phyloP scores from a whole-genome alignment of 2,888 invertebrate species.

The Schizaphis graminum region DNA sequence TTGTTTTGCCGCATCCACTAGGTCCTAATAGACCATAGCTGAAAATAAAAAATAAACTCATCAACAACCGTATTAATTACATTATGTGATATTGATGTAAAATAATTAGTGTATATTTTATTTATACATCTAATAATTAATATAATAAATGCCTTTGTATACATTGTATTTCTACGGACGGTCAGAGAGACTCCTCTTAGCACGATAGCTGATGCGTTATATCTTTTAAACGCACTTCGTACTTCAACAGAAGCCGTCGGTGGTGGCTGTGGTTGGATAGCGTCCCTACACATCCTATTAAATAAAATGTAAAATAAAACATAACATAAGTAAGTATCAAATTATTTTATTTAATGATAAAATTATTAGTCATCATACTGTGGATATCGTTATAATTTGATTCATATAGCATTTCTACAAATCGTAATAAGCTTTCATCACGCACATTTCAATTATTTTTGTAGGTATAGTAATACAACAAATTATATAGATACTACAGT shows the following conservation, averaged over 20 bases:
- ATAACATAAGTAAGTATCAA: background rate
- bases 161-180: slow-evolving; percentile 65
- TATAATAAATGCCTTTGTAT: background rate
- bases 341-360: background rate
- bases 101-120: background rate
- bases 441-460: background rate
- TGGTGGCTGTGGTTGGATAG: slow-evolving; percentile 48
- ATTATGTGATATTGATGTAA: background rate
- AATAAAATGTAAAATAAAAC: slow-evolving; percentile 15
- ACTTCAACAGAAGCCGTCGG: slow-evolving; percentile 62
- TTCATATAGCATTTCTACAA: background rate
- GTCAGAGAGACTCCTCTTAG: slow-evolving; percentile 71
- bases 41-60: slow-evolving; percentile 71
- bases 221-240: slow-evolving; percentile 67
- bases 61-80: background rate
- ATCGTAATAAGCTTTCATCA: background rate
- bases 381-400: background rate
- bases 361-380: background rate
- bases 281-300: slow-evolving; percentile 62
- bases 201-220: slow-evolving; percentile 64
- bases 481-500: too few species aligned
- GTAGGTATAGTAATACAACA: too few species aligned
- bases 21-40: slow-evolving; percentile 75
- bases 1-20: slow-evolving; percentile 75
- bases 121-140: background rate